Evolutionary conservation across 35 echinoderm and acorn worm genomes (phyloP).

Genomic region (Patiria miniata): DNA sequence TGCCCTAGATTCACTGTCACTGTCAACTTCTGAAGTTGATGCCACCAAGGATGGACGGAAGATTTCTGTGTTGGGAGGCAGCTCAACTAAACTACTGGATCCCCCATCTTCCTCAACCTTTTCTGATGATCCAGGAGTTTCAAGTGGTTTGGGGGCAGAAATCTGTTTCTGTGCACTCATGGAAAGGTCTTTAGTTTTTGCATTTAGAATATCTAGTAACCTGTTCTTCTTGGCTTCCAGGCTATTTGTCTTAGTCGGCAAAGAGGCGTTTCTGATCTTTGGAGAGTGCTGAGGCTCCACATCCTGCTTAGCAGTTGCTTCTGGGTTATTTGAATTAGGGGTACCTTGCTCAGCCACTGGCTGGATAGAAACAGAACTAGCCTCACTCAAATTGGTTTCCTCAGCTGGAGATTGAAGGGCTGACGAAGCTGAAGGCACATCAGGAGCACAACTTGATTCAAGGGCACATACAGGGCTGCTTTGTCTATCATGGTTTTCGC

Average conservation of each 20-base stretch:
- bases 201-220: slow-evolving; percentile 1
- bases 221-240: slow-evolving; percentile 21
- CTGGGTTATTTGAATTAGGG: no score
- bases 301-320: background rate
- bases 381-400: no score
- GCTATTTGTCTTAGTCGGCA: background rate
- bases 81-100: background rate
- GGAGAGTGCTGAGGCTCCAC: background rate
- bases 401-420: no score
- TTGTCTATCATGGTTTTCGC: background rate
- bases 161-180: background rate
- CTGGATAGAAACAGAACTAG: background rate
- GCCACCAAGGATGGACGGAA: background rate
- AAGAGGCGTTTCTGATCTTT: background rate
- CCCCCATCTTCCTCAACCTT: background rate
- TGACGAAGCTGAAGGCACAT: no score
- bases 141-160: no score
- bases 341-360: background rate
- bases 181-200: slow-evolving; percentile 10
- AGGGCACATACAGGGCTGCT: no score
- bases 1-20: background rate
- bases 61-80: background rate
- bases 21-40: background rate
- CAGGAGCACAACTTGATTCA: no score
- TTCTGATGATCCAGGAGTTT: background rate